phyloP scores from a whole-genome alignment of 2,888 invertebrate genomes.

The Phania funesta region DNA sequence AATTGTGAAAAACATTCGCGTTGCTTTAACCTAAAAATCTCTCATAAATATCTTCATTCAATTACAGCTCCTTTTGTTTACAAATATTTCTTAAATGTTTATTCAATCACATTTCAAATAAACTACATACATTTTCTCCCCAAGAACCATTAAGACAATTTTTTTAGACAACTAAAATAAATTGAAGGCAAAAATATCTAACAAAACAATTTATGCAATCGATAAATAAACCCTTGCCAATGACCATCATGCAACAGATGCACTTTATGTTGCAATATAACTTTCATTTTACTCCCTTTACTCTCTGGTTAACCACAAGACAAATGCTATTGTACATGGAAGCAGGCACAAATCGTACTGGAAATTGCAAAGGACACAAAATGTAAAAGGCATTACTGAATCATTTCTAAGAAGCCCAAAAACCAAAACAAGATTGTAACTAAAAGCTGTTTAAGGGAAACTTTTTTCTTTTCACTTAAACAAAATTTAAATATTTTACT shows the following conservation, averaged over 20 bases:
- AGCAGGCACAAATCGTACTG: background rate
- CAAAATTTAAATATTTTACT: constrained; percentile 22
- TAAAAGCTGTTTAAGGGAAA: constrained; percentile 32
- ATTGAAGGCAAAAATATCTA: constrained; percentile 41
- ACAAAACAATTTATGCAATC: constrained; percentile 54
- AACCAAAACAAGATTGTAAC: constrained; percentile 45
- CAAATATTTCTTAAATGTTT: background rate
- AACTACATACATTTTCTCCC: constrained; percentile 18
- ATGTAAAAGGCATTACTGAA: constrained; percentile 40
- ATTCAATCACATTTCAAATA: constrained; percentile 37
- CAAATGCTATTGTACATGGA: constrained; percentile 46
- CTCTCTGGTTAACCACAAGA: constrained; percentile 59
- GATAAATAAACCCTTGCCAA: constrained; percentile 57
- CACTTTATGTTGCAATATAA: constrained; percentile 61
- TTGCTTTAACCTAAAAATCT: no score
- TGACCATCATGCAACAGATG: constrained; percentile 60
- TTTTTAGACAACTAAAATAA: constrained; percentile 2
- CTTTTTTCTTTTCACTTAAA: background rate
- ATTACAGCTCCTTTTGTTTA: background rate
- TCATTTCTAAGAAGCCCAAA: constrained; percentile 57
- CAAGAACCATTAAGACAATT: constrained; percentile 37
- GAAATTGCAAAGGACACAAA: constrained; percentile 12
- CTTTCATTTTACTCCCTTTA: constrained; percentile 50
- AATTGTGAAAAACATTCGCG: no score
- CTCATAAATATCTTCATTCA: no score